Percentiles rank a stretch among this genome's conserved stretches.
Evolutionary conservation across 2,888 invertebrate species (phyloP).

Genomic region (Panzeria rudis): DNA sequence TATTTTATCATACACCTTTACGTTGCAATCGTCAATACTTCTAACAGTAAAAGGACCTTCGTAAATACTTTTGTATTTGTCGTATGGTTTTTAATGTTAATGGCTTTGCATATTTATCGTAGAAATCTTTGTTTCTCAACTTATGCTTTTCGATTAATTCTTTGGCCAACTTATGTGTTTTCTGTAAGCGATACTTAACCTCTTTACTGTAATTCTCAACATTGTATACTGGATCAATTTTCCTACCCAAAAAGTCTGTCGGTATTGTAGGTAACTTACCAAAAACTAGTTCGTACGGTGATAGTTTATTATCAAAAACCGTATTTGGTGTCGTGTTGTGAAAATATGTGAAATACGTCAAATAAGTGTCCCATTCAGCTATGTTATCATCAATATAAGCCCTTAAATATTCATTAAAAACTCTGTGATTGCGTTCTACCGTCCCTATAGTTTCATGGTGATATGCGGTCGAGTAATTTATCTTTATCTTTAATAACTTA

Average conservation of each 20-base stretch:
- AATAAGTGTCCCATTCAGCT: neutral
- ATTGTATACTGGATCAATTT: neutral
- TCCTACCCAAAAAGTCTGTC: neutral
- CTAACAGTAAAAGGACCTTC: conserved; percentile 1
- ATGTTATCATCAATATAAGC: neutral
- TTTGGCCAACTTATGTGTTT: neutral
- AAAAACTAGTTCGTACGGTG: conserved; percentile 12
- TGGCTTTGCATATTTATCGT: conserved; percentile 5
- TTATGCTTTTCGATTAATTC: conserved; percentile 10
- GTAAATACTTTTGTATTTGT: too few relatives aligned
- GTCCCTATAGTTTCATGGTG: too few relatives aligned
- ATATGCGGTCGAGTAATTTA: neutral
- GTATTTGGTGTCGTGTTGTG: conserved; percentile 3
- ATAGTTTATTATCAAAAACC: neutral
- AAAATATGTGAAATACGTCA: conserved; percentile 1
- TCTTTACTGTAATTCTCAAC: conserved; percentile 13
- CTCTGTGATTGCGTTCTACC: conserved; percentile 17
- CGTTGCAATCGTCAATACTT: conserved; percentile 7
- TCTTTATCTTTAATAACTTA: neutral
- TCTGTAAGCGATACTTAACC: conserved; percentile 2
- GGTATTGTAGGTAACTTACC: neutral
- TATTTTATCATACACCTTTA: neutral
- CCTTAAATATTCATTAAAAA: conserved; percentile 30
- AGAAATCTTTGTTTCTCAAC: conserved; percentile 3
- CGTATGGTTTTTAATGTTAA: conserved; percentile 6